A percentile compares a stretch with the other conserved stretches of the same genome.
phyloP scores from a whole-genome alignment of 2,113 vertebrate species.

The Pholis gunnellus region DNA sequence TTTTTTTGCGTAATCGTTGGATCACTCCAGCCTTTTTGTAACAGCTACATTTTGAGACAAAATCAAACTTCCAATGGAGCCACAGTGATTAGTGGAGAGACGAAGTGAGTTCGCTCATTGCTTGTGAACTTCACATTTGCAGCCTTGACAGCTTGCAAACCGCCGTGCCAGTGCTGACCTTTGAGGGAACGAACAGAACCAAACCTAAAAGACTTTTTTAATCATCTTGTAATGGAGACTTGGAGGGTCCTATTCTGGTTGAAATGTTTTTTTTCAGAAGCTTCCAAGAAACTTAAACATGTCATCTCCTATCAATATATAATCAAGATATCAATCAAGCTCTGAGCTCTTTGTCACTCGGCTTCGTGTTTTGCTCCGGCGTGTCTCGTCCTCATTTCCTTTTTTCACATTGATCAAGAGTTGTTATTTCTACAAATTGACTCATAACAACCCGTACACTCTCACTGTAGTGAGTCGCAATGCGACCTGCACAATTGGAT shows the following conservation, averaged over 20 bases:
- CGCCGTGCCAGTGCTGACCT: not conserved
- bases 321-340: slow-evolving; percentile 26
- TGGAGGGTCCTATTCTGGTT: not conserved
- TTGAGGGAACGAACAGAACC: not conserved
- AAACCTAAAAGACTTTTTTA: not conserved
- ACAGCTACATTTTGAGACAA: not conserved
- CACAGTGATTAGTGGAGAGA: not conserved
- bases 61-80: slow-evolving; percentile 19
- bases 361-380: slow-evolving; percentile 41
- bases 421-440: slow-evolving; percentile 2
- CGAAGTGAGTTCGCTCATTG: not conserved
- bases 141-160: not conserved
- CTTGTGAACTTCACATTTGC: not conserved
- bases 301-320: too few relatives aligned
- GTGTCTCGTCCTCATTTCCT: slow-evolving; percentile 33
- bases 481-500: not conserved
- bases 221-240: not conserved
- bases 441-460: not conserved
- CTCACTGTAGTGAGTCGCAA: not conserved
- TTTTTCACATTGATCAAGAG: not conserved
- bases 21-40: not conserved
- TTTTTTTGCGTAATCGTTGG: not conserved
- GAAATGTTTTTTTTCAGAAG: slow-evolving; percentile 8
- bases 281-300: slow-evolving; percentile 16
- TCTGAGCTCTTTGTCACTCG: slow-evolving; percentile 27